A percentile compares a stretch with the other conserved stretches of the same genome.
These are phyloP conservation scores for Oplegnathus fasciatus DNA, from an alignment of 2,113 vertebrate species.

Conservation along the genomic window DNA sequence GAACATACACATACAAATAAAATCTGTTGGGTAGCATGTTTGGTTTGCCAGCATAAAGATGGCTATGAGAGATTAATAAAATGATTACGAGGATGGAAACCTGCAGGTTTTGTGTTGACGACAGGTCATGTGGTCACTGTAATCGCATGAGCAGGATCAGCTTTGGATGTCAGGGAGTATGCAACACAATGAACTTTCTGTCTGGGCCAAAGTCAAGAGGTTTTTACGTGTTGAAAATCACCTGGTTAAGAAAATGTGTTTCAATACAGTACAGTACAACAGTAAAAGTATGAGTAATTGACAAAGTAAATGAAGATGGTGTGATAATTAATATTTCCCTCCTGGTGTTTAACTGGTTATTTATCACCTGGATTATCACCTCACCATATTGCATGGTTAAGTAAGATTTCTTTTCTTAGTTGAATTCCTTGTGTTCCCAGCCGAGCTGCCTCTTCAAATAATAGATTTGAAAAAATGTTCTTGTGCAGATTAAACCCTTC, in stretches of 20 bases:
- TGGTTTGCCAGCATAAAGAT: slow-evolving; percentile 64
- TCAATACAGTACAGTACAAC: background rate
- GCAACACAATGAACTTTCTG: background rate
- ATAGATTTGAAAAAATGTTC: slow-evolving; percentile 13
- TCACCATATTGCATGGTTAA: background rate
- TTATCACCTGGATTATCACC: background rate
- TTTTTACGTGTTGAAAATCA: background rate
- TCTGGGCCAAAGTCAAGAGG: background rate
- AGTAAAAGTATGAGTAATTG: background rate
- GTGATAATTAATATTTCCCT: background rate
- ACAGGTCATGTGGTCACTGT: background rate
- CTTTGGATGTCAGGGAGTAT: background rate
- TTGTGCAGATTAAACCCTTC: slow-evolving; percentile 51
- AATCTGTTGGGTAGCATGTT: slow-evolving; percentile 35
- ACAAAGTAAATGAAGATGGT: background rate
- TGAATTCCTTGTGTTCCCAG: background rate
- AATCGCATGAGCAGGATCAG: background rate
- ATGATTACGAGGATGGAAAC: slow-evolving; percentile 66
- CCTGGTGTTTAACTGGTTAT: background rate
- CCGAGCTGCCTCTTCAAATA: slow-evolving; percentile 17
- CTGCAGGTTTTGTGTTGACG: slow-evolving; percentile 36
- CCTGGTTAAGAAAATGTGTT: too few relatives aligned
- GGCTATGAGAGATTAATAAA: slow-evolving; percentile 57
- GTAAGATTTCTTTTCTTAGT: background rate
- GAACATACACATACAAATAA: background rate